phyloP scores from a whole-genome alignment of 2,888 invertebrate species.

The Branchipolynoe longqiensis region DNA sequence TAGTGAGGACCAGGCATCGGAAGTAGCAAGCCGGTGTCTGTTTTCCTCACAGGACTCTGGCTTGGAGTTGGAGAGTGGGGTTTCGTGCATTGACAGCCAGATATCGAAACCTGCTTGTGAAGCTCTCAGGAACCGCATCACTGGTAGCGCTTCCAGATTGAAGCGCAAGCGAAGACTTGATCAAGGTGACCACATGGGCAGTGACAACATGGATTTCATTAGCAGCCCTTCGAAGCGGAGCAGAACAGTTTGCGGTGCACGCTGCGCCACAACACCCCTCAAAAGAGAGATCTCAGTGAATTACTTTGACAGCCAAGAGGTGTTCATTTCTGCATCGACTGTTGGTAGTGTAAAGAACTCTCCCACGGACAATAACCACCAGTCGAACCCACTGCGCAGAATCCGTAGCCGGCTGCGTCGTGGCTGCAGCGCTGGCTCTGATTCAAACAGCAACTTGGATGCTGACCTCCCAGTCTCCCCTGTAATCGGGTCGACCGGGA shows the following conservation, averaged over 20 bases:
- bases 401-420: neutral
- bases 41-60: neutral
- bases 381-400: neutral
- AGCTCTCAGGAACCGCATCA: neutral
- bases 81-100: neutral
- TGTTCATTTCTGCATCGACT: neutral
- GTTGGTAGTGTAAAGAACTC: slow-evolving; percentile 25
- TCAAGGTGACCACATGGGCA: neutral
- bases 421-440: neutral
- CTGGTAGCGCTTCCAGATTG: neutral
- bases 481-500: neutral
- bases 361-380: neutral
- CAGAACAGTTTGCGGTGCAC: neutral
- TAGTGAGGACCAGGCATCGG: neutral
- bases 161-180: neutral
- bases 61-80: neutral
- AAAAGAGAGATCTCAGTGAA: slow-evolving; percentile 1
- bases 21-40: neutral
- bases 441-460: slow-evolving; percentile 25
- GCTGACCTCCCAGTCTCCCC: slow-evolving; percentile 6
- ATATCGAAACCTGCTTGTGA: too few species aligned
- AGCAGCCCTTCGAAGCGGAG: slow-evolving; percentile 23
- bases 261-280: neutral
- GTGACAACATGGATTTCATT: neutral
- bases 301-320: neutral